phyloP scores from a whole-genome alignment of 2,888 invertebrate genomes.

The Hartigia nigra region DNA sequence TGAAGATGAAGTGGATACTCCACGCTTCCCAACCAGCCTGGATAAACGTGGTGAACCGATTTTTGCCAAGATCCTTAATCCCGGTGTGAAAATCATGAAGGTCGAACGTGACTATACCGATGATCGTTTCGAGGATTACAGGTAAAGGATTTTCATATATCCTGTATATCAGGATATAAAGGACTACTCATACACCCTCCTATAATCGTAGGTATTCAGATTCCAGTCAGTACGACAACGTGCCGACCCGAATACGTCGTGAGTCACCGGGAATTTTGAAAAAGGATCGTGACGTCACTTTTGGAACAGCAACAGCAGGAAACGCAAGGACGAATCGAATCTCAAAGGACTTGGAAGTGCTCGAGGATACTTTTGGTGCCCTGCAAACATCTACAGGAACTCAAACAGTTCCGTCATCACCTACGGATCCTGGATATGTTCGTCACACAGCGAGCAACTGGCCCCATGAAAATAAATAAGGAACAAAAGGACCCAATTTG shows the following conservation, averaged over 20 bases:
- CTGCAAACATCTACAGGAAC: conserved; percentile 53
- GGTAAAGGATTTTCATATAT: conserved; percentile 37
- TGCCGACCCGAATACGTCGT: conserved; percentile 57
- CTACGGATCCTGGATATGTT: conserved; percentile 80
- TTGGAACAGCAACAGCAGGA: conserved; percentile 52
- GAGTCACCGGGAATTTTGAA: conserved; percentile 52
- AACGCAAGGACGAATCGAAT: conserved; percentile 26
- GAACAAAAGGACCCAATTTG: not conserved
- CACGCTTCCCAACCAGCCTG: conserved; percentile 54
- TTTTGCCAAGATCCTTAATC: conserved; percentile 58
- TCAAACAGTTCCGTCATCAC: conserved; percentile 69
- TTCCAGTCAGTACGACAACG: conserved; percentile 63
- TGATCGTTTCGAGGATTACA: conserved; percentile 50
- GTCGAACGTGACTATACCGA: conserved; percentile 56
- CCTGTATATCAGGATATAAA: not conserved
- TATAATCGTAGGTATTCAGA: conserved; percentile 53
- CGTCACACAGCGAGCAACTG: conserved; percentile 79
- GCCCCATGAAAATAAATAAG: conserved; percentile 63
- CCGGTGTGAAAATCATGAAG: conserved; percentile 61
- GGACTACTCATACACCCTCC: not conserved
- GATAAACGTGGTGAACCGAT: conserved; percentile 42
- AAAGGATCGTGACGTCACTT: conserved; percentile 55
- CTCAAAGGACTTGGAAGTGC: conserved; percentile 53
- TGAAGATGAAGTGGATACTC: conserved; percentile 58
- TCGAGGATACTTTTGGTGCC: conserved; percentile 57